Evolutionary conservation across 2,797 vertebrate genomes (phyloP).

Genomic region (Myotis myotis): DNA sequence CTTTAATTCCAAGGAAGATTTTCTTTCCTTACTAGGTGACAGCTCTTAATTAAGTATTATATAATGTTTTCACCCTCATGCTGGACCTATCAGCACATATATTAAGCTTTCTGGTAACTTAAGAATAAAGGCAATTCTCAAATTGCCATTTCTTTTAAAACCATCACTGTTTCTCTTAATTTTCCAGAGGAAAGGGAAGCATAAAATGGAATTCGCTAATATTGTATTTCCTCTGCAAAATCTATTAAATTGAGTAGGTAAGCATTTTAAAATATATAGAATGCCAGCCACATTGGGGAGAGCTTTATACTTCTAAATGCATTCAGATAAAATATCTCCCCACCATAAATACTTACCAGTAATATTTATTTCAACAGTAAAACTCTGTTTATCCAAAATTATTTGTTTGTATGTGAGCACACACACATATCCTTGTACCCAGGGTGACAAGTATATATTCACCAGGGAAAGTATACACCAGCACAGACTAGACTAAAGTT

Average conservation of each 20-base stretch:
- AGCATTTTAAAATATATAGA: background rate
- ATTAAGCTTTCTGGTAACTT: background rate
- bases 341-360: background rate
- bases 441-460: background rate
- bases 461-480: background rate
- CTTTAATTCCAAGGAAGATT: background rate
- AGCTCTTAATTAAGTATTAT: background rate
- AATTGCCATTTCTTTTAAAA: background rate
- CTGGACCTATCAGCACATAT: background rate
- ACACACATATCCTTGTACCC: background rate
- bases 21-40: background rate
- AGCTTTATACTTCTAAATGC: background rate
- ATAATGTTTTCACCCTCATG: background rate
- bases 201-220: background rate
- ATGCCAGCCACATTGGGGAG: background rate
- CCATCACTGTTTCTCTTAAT: background rate
- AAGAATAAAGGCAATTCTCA: background rate
- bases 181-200: background rate
- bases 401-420: background rate
- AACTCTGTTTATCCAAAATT: background rate
- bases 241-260: background rate
- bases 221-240: background rate
- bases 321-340: background rate
- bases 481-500: background rate
- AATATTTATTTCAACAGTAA: slow-evolving; percentile 2